These are phyloP conservation scores for Atta texana DNA, from an alignment of 1,140 invertebrate species.

Conservation along the genomic window DNA sequence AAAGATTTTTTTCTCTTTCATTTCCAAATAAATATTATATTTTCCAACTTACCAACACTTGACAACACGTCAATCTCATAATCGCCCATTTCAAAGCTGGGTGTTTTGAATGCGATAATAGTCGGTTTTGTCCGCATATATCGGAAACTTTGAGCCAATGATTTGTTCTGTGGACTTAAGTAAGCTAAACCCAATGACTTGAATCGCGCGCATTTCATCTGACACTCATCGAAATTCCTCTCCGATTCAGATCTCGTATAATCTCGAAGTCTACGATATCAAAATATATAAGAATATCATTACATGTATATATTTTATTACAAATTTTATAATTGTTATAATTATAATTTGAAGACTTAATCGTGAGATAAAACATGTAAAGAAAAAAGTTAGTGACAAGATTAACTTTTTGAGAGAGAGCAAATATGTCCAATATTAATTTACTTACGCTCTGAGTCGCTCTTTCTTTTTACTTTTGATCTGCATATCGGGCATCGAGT, in stretches of 20 bases:
- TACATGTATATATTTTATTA: not conserved
- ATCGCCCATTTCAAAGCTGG: slow-evolving; percentile 90
- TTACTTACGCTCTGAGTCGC: slow-evolving; percentile 89
- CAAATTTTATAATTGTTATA: not conserved
- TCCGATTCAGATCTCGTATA: slow-evolving; percentile 93
- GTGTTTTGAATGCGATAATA: slow-evolving; percentile 94
- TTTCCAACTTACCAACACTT: slow-evolving; percentile 20
- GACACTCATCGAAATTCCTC: slow-evolving; percentile 90
- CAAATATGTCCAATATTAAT: not conserved
- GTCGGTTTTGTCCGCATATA: slow-evolving; percentile 95
- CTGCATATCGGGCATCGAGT: slow-evolving; percentile 94
- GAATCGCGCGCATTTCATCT: slow-evolving; percentile 88
- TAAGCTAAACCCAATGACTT: slow-evolving; percentile 90
- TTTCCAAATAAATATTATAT: not conserved
- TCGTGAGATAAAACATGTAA: not conserved
- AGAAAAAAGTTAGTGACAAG: not conserved
- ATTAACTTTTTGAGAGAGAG: not conserved
- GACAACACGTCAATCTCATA: slow-evolving; percentile 79
- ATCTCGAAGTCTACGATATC: slow-evolving; percentile 88
- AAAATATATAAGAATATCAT: not conserved
- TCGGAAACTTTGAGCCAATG: slow-evolving; percentile 92
- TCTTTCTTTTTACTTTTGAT: slow-evolving; percentile 90
- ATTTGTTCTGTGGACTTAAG: slow-evolving; percentile 91
- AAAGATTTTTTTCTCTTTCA: not conserved
- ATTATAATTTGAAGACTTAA: slow-evolving; percentile 3